These are phyloP conservation scores for Psilopogon haemacephalus DNA, from an alignment of 2,113 vertebrate genomes.

Conservation along the genomic window DNA sequence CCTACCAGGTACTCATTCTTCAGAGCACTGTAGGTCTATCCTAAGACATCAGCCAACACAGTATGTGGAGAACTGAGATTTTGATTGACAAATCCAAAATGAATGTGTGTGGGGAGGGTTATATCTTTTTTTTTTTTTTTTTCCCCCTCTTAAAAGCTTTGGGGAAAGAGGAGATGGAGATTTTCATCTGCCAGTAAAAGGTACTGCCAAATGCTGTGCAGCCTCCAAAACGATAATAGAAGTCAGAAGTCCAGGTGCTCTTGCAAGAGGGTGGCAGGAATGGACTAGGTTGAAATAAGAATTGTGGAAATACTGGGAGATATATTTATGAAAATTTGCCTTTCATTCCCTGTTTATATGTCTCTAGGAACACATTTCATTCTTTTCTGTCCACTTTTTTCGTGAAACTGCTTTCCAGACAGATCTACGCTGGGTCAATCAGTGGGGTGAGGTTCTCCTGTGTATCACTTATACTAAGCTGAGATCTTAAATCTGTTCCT, in stretches of 20 bases:
- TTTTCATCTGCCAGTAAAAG: neutral
- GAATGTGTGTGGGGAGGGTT: too few species aligned
- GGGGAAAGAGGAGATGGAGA: neutral
- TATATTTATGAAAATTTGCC: neutral
- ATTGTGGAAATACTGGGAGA: neutral
- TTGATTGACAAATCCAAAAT: neutral
- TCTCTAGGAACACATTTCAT: neutral
- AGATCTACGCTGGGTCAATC: rapidly evolving
- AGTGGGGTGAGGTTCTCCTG: neutral
- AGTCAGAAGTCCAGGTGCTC: neutral
- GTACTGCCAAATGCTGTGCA: neutral
- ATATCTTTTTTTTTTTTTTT: too few species aligned
- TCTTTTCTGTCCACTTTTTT: neutral
- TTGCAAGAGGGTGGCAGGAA: neutral
- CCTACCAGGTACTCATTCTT: neutral
- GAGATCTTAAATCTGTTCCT: neutral
- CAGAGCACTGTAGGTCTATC: neutral
- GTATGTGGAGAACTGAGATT: neutral
- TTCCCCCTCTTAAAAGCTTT: neutral
- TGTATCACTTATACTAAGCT: neutral
- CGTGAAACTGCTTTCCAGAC: neutral
- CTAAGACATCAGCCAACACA: neutral
- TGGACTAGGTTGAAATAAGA: neutral
- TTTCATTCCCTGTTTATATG: neutral
- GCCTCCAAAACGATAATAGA: neutral